Base-by-base conservation (phyloP, 2,888 invertebrate species). In the Thera britannica region DNA sequence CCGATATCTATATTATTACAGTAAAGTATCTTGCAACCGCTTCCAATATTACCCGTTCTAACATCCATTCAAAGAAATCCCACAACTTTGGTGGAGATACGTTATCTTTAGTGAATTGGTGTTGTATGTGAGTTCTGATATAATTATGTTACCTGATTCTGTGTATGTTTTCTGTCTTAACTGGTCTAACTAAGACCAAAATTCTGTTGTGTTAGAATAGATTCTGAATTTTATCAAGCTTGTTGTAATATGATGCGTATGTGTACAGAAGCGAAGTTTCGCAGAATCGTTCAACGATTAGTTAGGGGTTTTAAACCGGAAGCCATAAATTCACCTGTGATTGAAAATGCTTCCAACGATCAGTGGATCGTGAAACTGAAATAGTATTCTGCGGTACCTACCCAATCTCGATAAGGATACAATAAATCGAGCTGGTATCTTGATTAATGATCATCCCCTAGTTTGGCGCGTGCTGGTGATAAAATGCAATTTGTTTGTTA, bases 381-480 rank as follows among this genome's bases (percentile, higher is more conserved):
- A 67, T 60, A 55, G 65, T 62, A 66, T 49, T 60, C 61, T 55
- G 61, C 56, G 59, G 62, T 34, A 23, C 59, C 58, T 60, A 60
- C 60, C 66, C 67, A 70, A 72, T 66, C 72, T 72, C 72, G 68
- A 71, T 76, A 77, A 76, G 67, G 70, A 70, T 72, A 76, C 83
- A 79, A 84, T 84, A 84, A 84, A 85, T 87, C 79, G 74, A 71
- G 74, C 75, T 76, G 74, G 79, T 83, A 80, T 82, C 76, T 80
- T 81, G 80, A 80, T 86, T 81, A 80, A 79, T 78, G 79, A 76
- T 71, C 60, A 72, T 62, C 68, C 65, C 56, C 7, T 44, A 49
- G 8, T 23, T 52, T 41, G 3, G 60, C 49, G 65, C 54, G 55
- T 59, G 36, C 60, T 23, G 55, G 41, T 41, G 41, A 41, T 41